Base-by-base conservation (phyloP, 2,113 vertebrate genomes). In the Carollia perspicillata region DNA sequence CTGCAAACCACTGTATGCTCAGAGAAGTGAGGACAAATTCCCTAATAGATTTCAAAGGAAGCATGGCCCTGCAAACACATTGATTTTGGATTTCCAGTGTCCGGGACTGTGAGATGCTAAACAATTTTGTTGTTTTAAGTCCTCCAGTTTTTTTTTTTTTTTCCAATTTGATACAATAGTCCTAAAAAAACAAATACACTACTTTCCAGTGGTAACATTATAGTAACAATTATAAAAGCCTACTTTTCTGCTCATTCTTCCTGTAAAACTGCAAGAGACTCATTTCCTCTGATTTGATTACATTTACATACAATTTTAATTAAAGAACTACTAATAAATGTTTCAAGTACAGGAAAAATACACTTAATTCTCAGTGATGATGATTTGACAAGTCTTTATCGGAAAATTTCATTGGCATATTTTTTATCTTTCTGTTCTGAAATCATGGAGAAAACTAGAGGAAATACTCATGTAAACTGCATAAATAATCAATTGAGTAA, bases 271-370 rank as follows among this genome's bases (percentile, higher is more conserved):
- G 13, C 1, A 33, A 26, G 60, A 51, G 28, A 63, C 33, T 93
- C 84, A 83, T 90, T 93, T 97, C 85, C 55, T 90, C 63, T 96
- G 77, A 93, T 90, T 90, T 96, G 92, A 97, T 97, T 96, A 95
- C 72, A 96, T 95, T 93, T 97, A 79, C 63, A 97, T 94, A 86
- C 40, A 96, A 92, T 95, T 97, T 97, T 94, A 97, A 97, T 95
- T 95, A 95, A 94, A 95, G 90, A 94, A 89, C 51, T 88, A 87
- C 95, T 97, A 97, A 95, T 89, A 97, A 94, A 85, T 58, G 35
- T 83, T 97, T 94, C 81, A 97, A 95, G 92, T 84, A 58, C 66
- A 94, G 88, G 72, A 96, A 97, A 91, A 96, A 90, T 37, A 49
- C 2, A 89, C 37, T 94, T 65, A 96, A 71, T 66, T 85, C 44